Base-by-base conservation (phyloP, 2,113 vertebrate genomes). In the Semnornis frantzii region DNA sequence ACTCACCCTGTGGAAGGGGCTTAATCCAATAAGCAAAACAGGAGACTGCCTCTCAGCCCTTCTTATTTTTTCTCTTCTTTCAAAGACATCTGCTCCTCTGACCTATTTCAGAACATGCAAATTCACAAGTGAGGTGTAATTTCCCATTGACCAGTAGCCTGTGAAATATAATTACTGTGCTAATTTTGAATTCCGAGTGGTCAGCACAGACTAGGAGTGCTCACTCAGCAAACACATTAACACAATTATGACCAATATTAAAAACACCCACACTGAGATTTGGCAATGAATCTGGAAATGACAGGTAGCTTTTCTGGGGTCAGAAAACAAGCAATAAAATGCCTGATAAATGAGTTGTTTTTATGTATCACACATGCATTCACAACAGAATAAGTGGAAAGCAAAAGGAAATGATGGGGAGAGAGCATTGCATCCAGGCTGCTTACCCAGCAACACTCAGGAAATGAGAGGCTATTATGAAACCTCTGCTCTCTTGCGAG, bases 121-220 rank as follows among this genome's bases (percentile, higher is more conserved):
- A 96, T 97, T 94, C 95, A 94, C 88, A 87, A 93, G 79, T 5
- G 12, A 58, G 92, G 81, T 95, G 84, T 92, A 94, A 96, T 96
- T 95, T 96, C 82, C 89, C 85, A 86, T 95, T 66, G 44, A 82
- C 93, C 95, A 87, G 93, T 96, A 95, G 95, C 93, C 96, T 94
- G 95, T 96, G 92, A 96, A 97, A 96, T 95, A 96, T 89, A 97
- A 97, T 97, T 96, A 94, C 89, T 60, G 91, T 90, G 95, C 95
- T 98, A 97, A 97, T 97, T 97, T 95, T 95, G 95, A 89, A 97
- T 97, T 97, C 87, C 85, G 76, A 95, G 90, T 11, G 94, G 91
- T 97, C 96, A 94, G 85, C 91, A 72, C 55, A 13, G 94, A 89
- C 96, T 91, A 90, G 89, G 92, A 96, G 84, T 62, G 75, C 74